Evolutionary conservation across 2,797 vertebrate species (phyloP), one percentile per base, ranked within the genome.

Genomic region (Acanthis flammea): DNA sequence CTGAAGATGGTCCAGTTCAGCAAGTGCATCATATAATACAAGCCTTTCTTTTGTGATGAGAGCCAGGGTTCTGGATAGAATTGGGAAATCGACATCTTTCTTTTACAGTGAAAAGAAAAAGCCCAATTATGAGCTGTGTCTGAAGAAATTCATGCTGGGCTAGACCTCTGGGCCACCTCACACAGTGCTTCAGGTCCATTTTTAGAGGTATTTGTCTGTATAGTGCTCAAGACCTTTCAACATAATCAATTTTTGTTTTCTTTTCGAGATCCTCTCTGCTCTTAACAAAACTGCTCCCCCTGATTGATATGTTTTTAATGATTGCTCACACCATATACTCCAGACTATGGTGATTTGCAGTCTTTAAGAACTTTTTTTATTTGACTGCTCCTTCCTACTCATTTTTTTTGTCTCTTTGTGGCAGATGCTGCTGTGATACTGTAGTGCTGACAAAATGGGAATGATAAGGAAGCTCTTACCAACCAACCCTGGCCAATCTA

Each of bases 291-390:
- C 37, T 88, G 23, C 24, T 92, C 41, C 39, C 45, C 53, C 42
- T 92, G 74, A 94, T 73, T 90, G 94, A 93, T 94, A 85, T 39
- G 70, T 93, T 96, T 94, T 86, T 90, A 95, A 89, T 92, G 93
- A 94, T 88, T 93, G 58, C 16, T n/a, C 53, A 92, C 41, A 75
- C 7, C 15, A 50, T 91, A 57, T 68, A 66, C 78, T 88, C 41
- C 63, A 63, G 78, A 70, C 30, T 55, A 74, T 19, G 51, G 67
- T 86, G 63, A 94, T 65, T 77, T 93, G 54, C 31, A 79, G 35
- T 82, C 48, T 78, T 95, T 94, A 82, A 88, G 85, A 92, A 79
- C 5, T 31, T 53, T 95, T 95, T 96, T 88, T 82, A 95, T 94
- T 96, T 93, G 91, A 73, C 78, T 92, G 88, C n/a, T 94, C 79